These are phyloP conservation scores for Dasyprocta punctata DNA, from an alignment of 2,113 vertebrate species.

Conservation along the genomic window DNA sequence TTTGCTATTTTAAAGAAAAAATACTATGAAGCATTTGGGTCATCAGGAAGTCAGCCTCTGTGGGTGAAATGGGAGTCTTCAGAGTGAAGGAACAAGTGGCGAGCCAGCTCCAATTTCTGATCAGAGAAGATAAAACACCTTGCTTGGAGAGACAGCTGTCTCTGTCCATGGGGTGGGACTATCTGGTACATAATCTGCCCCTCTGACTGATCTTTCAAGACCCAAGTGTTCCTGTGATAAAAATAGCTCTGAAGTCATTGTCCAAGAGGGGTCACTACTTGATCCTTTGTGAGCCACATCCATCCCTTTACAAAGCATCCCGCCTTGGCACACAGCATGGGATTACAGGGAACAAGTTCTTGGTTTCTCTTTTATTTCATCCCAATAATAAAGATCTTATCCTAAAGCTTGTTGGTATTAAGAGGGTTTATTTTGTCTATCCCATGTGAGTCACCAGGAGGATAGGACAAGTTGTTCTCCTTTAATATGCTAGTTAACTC, in stretches of 20 bases:
- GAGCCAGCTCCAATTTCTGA: background rate
- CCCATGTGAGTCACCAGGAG: background rate
- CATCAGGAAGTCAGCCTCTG: background rate
- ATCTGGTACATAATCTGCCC: background rate
- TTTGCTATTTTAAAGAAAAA: constrained; percentile 47
- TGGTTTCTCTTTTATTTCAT: background rate
- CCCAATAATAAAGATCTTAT: background rate
- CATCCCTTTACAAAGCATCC: background rate
- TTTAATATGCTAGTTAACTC: background rate
- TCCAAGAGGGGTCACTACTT: background rate
- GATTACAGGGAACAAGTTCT: background rate
- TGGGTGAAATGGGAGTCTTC: background rate
- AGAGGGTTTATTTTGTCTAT: constrained; percentile 4
- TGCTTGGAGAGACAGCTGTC: background rate
- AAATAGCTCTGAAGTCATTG: background rate
- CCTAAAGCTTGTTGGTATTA: background rate
- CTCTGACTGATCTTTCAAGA: background rate
- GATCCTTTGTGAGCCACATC: background rate
- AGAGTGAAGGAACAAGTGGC: background rate
- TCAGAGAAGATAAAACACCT: background rate
- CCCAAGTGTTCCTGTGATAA: background rate
- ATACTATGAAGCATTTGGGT: background rate
- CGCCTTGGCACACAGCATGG: background rate
- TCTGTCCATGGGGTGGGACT: background rate
- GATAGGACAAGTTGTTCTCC: background rate